phyloP scores from a whole-genome alignment of 2,888 invertebrate genomes.

The Galerucella nymphaeae region DNA sequence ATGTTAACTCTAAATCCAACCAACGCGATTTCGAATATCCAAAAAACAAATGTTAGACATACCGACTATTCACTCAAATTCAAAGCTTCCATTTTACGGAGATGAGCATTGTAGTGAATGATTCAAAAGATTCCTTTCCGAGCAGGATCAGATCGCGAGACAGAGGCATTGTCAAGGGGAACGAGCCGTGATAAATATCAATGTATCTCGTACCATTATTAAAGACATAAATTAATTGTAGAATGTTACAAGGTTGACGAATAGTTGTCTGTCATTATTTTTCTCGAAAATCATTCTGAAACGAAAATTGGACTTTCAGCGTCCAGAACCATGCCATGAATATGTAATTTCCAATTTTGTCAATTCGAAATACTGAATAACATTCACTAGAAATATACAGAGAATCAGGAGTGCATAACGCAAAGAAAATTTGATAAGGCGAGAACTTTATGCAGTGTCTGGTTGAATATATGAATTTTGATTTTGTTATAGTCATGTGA shows the following conservation, averaged over 20 bases:
- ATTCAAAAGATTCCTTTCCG: slow-evolving; percentile 20
- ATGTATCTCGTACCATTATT: slow-evolving; percentile 38
- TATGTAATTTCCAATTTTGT: slow-evolving; percentile 35
- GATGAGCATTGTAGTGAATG: slow-evolving; percentile 24
- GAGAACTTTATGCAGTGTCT: slow-evolving; percentile 25
- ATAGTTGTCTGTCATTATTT: slow-evolving; percentile 41
- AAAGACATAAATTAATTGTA: slow-evolving; percentile 41
- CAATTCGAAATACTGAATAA: slow-evolving; percentile 29
- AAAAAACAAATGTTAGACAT: slow-evolving; percentile 20
- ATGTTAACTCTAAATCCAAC: not conserved
- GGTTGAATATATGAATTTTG: slow-evolving; percentile 24
- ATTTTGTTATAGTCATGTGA: slow-evolving; percentile 8
- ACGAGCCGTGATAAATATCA: slow-evolving; percentile 29
- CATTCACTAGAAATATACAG: slow-evolving; percentile 26
- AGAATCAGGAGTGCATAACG: slow-evolving; percentile 22
- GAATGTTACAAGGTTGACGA: slow-evolving; percentile 34
- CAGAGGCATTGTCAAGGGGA: slow-evolving; percentile 23
- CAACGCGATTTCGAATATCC: not conserved
- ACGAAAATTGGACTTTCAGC: slow-evolving; percentile 37
- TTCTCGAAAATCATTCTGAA: slow-evolving; percentile 17
- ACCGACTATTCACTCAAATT: slow-evolving; percentile 17
- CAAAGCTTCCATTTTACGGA: slow-evolving; percentile 19
- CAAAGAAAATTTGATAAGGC: slow-evolving; percentile 24
- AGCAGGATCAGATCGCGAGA: slow-evolving; percentile 20
- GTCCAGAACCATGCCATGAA: slow-evolving; percentile 34